Conservation (phyloP, 1,140 invertebrate genomes). For the Drosophila suzukii region DNA sequence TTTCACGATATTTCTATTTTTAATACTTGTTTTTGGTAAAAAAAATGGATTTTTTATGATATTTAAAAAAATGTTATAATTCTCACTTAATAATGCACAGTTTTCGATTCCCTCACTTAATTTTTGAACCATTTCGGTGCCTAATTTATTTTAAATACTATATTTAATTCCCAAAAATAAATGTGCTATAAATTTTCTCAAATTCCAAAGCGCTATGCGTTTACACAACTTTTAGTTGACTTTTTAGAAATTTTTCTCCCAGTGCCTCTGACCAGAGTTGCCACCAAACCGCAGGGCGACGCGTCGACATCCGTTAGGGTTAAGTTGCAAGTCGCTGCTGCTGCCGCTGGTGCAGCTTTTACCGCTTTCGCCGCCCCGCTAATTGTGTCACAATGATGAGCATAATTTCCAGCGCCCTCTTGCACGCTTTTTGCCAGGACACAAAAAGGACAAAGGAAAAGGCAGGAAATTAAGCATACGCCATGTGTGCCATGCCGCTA, state of each 20-base stretch:
- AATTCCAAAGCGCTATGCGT: not conserved
- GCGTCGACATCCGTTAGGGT: constrained; percentile 67
- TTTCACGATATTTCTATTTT: too few species aligned
- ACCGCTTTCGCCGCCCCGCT: constrained; percentile 35
- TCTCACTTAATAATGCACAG: too few species aligned
- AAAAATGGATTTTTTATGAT: too few species aligned
- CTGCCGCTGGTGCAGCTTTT: constrained; percentile 6
- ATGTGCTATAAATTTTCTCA: not conserved
- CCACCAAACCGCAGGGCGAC: constrained; percentile 33
- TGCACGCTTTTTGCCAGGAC: constrained; percentile 49
- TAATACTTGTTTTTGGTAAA: too few species aligned
- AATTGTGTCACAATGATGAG: constrained; percentile 82
- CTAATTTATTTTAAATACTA: too few species aligned
- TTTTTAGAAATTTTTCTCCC: not conserved
- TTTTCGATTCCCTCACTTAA: too few species aligned
- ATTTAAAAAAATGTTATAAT: too few species aligned
- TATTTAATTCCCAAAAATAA: too few species aligned
- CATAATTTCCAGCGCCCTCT: constrained; percentile 63
- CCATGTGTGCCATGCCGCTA: constrained; percentile 65
- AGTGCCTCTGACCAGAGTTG: constrained; percentile 45
- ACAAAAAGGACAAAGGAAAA: constrained; percentile 16
- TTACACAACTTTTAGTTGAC: not conserved
- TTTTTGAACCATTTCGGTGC: too few species aligned
- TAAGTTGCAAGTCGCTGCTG: constrained; percentile 55
- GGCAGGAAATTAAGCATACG: constrained; percentile 74